Percentiles rank a stretch among this genome's conserved stretches.
Conservation (phyloP, 2,797 vertebrate species). For the Tachyglossus aculeatus region DNA sequence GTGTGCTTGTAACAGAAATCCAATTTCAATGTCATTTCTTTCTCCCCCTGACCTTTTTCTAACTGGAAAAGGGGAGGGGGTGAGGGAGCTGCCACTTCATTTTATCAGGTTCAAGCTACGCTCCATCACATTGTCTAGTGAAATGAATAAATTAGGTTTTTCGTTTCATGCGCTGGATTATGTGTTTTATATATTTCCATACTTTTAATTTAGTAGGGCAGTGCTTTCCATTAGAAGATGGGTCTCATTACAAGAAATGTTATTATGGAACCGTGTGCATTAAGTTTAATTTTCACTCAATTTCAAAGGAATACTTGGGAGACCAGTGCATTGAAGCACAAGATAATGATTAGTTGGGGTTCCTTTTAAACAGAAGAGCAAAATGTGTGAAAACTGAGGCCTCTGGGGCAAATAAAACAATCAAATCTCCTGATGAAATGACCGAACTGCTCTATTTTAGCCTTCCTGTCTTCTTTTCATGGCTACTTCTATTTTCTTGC, state of each 20-base stretch:
- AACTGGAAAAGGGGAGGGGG: background rate
- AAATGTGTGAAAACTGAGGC: constrained; percentile 20
- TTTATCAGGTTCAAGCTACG: constrained; percentile 12
- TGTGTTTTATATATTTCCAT: constrained; percentile 35
- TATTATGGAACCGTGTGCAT: constrained; percentile 41
- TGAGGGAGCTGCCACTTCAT: background rate
- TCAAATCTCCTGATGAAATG: constrained; percentile 55
- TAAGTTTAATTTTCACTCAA: constrained; percentile 63
- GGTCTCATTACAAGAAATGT: constrained; percentile 56
- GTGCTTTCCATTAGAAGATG: constrained; percentile 60
- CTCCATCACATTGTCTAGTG: constrained; percentile 48
- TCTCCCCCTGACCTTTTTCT: constrained; percentile 1
- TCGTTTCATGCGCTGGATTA: constrained; percentile 19
- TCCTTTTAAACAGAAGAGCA: constrained; percentile 47
- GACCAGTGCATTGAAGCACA: constrained; percentile 52
- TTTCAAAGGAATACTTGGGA: constrained; percentile 61
- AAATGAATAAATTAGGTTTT: constrained; percentile 50
- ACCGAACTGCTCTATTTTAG: constrained; percentile 34
- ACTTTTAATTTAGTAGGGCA: constrained; percentile 56
- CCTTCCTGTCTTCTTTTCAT: constrained; percentile 42
- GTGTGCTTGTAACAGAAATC: constrained; percentile 31
- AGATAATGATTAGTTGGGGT: constrained; percentile 49
- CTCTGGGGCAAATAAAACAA: constrained; percentile 57
- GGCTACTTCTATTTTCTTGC: constrained; percentile 26
- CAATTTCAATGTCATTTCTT: constrained; percentile 29